phyloP scores from a whole-genome alignment of 2,797 vertebrate genomes.

The Lepus townsendii region DNA sequence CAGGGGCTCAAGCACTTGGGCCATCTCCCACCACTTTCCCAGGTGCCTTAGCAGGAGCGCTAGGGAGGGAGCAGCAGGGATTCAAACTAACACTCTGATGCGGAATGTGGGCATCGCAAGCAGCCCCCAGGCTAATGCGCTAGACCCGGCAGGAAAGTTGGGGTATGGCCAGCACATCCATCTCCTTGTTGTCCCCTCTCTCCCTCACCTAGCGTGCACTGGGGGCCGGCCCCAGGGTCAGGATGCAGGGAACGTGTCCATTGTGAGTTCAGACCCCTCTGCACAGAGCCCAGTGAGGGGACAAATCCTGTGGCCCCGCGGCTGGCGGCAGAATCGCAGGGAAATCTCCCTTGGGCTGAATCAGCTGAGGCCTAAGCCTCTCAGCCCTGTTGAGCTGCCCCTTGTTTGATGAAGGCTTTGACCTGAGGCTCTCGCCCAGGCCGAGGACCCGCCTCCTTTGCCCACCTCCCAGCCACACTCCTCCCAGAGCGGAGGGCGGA shows the following conservation, averaged over 20 bases:
- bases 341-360: neutral
- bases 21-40: too few species aligned
- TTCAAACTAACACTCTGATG: too few species aligned
- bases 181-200: neutral
- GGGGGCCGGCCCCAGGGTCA: neutral
- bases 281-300: neutral
- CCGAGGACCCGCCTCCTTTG: conserved; percentile 24
- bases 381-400: neutral
- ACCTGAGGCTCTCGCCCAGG: neutral
- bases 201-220: accelerated
- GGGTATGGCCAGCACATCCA: neutral
- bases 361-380: neutral
- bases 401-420: neutral
- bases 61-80: too few species aligned
- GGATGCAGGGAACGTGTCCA: neutral
- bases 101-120: too few species aligned
- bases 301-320: neutral
- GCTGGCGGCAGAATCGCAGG: neutral
- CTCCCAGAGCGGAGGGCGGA: neutral
- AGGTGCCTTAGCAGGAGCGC: too few species aligned
- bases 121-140: neutral
- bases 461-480: neutral
- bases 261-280: neutral
- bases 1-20: too few species aligned
- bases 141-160: neutral